Base-by-base conservation (phyloP, 2,113 vertebrate species). In the Patagioenas fasciata region DNA sequence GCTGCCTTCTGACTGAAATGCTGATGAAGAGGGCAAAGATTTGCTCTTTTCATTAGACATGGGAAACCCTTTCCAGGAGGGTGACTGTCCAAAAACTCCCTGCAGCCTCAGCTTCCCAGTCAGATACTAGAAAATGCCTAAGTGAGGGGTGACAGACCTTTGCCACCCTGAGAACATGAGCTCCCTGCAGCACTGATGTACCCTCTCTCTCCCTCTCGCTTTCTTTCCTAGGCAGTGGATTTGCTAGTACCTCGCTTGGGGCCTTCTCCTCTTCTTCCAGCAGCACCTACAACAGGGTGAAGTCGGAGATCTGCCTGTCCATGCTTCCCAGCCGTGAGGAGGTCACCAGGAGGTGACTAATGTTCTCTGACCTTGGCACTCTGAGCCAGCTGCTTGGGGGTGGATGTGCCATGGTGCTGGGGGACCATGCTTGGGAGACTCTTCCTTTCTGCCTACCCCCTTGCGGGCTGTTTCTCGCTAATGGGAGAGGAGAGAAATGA, bases 231-330 rank as follows among this genome's bases (percentile, higher is more conserved):
- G 97, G 96, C 65, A 97, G 85, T 32, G 58, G 85, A 83, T 96
- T 93, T 89, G 93, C 92, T 64, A 92, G 91, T 1, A 16, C 50
- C 80, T 97, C 91, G 14, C 57, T 87, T 58, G 93, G 85, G 77
- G 32, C 89, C 65, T 89, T 95, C 67, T 97, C 94, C 91, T 97
- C 96, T 48, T 95, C 95, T 94, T 96, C 97, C 85, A 96, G 93
- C 89, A 97, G 93, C 54, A 91, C 81, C 28, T 80, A 94, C 3
- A 3, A 77, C 85, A 96, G 96, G 67, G 94, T 97, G 89, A 97
- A 97, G 93, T 97, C 97, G 0, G 97, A 97, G 88, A 91, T 92
- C 56, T 97, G 96, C 94, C 89, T 97, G 87, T 94, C 94, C 48
- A 82, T 12, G 0, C 80, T 72, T 61, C 81, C 89, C 70, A 94